Base-by-base conservation (phyloP, 2,113 vertebrate genomes). In the Notarius lentiginosus region DNA sequence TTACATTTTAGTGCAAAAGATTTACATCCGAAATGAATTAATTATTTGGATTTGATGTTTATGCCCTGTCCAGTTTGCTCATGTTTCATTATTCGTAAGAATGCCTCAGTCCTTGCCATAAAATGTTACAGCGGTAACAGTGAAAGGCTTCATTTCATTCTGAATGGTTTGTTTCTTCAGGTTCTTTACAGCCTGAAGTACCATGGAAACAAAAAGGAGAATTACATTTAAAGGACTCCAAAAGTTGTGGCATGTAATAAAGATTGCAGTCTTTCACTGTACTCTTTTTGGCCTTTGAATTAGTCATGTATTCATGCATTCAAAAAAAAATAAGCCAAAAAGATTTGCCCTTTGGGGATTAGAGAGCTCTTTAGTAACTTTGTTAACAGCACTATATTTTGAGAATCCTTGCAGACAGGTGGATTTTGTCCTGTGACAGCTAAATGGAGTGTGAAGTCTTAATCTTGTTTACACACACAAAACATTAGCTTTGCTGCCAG, bases 381-480 rank as follows among this genome's bases (percentile, higher is more conserved):
- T 30, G 41, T 51, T 80, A 85, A 58, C 56, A 53, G 27, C 66
- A 72, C 17, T 51, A 30, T 47, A 58, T 80, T 80, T 80, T 41
- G 14, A 41, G 84, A 11, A 65, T 68, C 49, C 51, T 53, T 75
- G 22, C n/a, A 73, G 53, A 60, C 34, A 58, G 34, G 7, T 70
- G 41, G 47, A 82, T 72, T 70, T 86, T 86, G 51, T 72, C 41
- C 24, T 10, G 56, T 87, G 68, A 30, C 66, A 82, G 27, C 27
- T 65, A 81, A 81, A 82, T 72, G 34, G 8, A 82, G 51, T n/a
- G 66, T 51, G 17, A 49, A 27, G n/a, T 51, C 53, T 27, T 73
- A 61, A 82, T 82, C 65, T 82, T 73, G 55, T 82, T 86, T 47
- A 41, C 58, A 17, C 66, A 82, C 17, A 75, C 55, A 87, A 47